Conservation (phyloP, 2,113 vertebrate species). For the Barbus barbus region DNA sequence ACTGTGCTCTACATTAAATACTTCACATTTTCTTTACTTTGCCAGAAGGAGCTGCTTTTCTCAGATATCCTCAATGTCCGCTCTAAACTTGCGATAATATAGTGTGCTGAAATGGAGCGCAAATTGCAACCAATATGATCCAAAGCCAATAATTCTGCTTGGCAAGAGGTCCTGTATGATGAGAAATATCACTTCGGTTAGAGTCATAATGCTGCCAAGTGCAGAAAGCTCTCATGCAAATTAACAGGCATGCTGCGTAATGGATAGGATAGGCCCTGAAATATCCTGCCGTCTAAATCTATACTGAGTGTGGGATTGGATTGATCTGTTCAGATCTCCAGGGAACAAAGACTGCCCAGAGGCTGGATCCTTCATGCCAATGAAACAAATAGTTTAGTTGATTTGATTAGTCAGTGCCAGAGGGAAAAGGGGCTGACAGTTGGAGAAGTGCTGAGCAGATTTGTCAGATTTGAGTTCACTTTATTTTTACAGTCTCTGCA, state of each 20-base stretch:
- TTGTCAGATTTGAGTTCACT: constrained; percentile 24
- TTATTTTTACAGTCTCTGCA: background rate
- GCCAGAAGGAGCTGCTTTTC: background rate
- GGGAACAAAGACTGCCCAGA: constrained; percentile 16
- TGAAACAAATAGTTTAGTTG: constrained; percentile 36
- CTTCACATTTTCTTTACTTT: background rate
- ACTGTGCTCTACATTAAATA: background rate
- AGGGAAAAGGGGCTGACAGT: constrained; percentile 12
- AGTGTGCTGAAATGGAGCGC: constrained; percentile 38
- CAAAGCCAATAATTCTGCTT: constrained; percentile 35
- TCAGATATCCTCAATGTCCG: background rate
- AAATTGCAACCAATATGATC: constrained; percentile 36
- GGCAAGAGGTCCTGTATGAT: constrained; percentile 2
- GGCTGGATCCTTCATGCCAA: constrained; percentile 22
- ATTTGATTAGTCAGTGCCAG: constrained; percentile 16
- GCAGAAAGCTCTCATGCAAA: constrained; percentile 45
- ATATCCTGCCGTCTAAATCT: constrained; percentile 37
- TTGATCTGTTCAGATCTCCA: constrained; percentile 7
- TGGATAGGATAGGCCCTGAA: constrained; percentile 34
- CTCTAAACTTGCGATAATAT: constrained; percentile 16
- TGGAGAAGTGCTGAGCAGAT: constrained; percentile 29
- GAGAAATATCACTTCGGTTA: constrained; percentile 9
- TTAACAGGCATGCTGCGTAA: constrained; percentile 18
- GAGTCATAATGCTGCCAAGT: constrained; percentile 19
- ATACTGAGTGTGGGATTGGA: constrained; percentile 30